Conservation (phyloP, 2,888 invertebrate genomes). For the Acronicta alni region DNA sequence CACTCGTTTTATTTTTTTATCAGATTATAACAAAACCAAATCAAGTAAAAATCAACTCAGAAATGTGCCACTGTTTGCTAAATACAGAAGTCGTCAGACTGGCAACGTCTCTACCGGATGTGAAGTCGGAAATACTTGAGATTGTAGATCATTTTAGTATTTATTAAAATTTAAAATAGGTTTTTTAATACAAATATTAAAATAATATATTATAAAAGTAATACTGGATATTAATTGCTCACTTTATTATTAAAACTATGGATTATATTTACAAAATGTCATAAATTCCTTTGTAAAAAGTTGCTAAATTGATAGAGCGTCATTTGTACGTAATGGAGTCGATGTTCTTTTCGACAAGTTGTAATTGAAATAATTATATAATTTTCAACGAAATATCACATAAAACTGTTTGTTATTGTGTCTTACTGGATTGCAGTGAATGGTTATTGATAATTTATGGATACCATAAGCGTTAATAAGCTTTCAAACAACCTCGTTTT, state of each 20-base stretch:
- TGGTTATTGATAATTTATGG: constrained; percentile 75
- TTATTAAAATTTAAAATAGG: background rate
- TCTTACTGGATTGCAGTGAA: constrained; percentile 78
- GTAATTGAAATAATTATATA: constrained; percentile 72
- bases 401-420: constrained; percentile 73
- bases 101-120: constrained; percentile 82
- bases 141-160: constrained; percentile 27
- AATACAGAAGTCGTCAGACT: constrained; percentile 87
- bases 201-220: rapidly evolving
- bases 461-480: constrained; percentile 69
- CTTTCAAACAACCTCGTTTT: constrained; percentile 80
- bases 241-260: rapidly evolving
- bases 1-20: no score
- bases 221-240: background rate
- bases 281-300: constrained; percentile 78
- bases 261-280: background rate
- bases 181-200: rapidly evolving
- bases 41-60: constrained; percentile 41
- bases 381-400: constrained; percentile 75
- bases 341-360: constrained; percentile 79
- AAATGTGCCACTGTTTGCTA: constrained; percentile 75
- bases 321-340: constrained; percentile 92
- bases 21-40: constrained; percentile 4
- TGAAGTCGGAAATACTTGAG: constrained; percentile 58
- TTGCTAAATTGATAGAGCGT: constrained; percentile 87